Evolutionary conservation across 2,797 vertebrate genomes (phyloP), one percentile per base, ranked within the genome.

Genomic region (Rhinatrema bivittatum): DNA sequence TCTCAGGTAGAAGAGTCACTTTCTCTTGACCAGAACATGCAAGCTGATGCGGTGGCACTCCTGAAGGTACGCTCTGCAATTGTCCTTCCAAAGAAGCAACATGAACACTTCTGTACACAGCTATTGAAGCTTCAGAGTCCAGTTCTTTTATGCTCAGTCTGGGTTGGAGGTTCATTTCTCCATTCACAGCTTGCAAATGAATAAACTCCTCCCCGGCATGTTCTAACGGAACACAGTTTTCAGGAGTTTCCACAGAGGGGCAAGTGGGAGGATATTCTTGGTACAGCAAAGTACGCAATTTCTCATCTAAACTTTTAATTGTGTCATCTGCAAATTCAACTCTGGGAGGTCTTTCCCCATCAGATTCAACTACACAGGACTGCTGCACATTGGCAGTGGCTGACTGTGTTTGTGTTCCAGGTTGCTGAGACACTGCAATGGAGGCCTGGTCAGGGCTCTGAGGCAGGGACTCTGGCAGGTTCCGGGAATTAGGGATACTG

Each of bases 291-390:
- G 85, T 92, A 61, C 69, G 86, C 20, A 99, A 60, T 52, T 99
- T 99, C 74, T 99, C 96, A 7, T 98, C 96, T 3, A 98, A 77
- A 20, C 90, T 94, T 74, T 97, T 98, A 32, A 99, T 98, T 2
- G 94, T 96, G 72, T 85, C 93, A 73, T 98, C 94, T 11, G 93
- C 89, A 2, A 97, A 97, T 53, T 90, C 89, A n/a, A 92, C 86
- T 5, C 92, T 74, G 10, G 81, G 86, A 4, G 86, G 76, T 10
- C 92, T 61, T 74, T 99, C 96, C 0, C 87, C 82, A 0, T 97
- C 94, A 0, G 91, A 90, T 62, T 98, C 96, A 0, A 71, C 56
- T 0, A 87, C 70, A 9, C 75, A 76, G 0, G 70, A 60, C 0
- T 83, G 84, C 36, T 87, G 93, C 66, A 67, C 2, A 5, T 40